Evolutionary conservation across 1,140 invertebrate genomes (phyloP).

Genomic region (Hyles euphorbiae): DNA sequence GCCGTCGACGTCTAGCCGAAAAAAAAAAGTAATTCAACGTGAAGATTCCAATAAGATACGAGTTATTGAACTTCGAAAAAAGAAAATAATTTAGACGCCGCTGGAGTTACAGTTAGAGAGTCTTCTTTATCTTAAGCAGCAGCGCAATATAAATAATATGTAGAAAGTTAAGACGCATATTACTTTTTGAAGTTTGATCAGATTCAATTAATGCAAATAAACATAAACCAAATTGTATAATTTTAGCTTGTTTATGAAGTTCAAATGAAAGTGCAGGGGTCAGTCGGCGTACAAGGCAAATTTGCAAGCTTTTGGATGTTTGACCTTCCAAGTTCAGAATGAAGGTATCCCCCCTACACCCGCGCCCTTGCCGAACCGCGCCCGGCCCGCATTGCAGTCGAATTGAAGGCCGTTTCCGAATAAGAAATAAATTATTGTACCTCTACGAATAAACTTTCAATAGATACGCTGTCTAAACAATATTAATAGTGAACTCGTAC

Average conservation of each 20-base stretch:
- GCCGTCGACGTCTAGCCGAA: slow-evolving; percentile 1
- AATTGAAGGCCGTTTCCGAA: slow-evolving; percentile 37
- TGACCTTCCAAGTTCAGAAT: slow-evolving; percentile 62
- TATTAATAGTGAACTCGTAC: no score
- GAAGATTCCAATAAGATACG: slow-evolving; percentile 10
- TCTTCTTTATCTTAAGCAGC: neutral
- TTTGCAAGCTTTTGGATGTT: slow-evolving; percentile 44
- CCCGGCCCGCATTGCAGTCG: slow-evolving; percentile 62
- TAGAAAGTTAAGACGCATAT: slow-evolving; percentile 1
- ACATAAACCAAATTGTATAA: slow-evolving; percentile 22
- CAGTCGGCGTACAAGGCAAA: slow-evolving; percentile 30
- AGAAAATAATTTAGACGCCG: slow-evolving; percentile 5
- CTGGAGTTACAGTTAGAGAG: slow-evolving; percentile 3
- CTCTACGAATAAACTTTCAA: no score
- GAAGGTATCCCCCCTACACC: slow-evolving; percentile 23
- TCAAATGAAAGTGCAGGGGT: neutral
- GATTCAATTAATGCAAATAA: slow-evolving; percentile 7
- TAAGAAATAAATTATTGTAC: no score
- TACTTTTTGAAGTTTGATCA: neutral
- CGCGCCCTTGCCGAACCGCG: slow-evolving; percentile 24
- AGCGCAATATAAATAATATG: slow-evolving; percentile 1
- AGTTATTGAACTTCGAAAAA: slow-evolving; percentile 13
- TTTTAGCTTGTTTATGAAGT: slow-evolving; percentile 22
- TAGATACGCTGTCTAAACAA: no score
- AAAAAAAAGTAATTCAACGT: slow-evolving; percentile 7